Conservation (phyloP, 2,113 vertebrate species). For the Nannobrachium achirus region DNA sequence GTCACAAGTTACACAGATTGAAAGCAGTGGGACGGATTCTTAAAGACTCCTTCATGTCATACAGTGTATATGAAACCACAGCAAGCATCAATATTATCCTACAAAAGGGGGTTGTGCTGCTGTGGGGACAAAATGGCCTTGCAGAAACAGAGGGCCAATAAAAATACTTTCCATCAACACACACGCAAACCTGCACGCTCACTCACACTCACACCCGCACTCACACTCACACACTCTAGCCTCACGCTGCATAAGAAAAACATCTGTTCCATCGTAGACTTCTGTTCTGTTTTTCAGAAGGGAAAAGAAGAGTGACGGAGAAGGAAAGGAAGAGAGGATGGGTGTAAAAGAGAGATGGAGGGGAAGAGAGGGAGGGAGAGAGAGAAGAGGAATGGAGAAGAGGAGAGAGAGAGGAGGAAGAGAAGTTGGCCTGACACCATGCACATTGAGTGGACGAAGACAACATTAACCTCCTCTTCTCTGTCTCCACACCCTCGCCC, state of each 20-base stretch:
- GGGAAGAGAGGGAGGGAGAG: neutral
- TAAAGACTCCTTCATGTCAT: no score
- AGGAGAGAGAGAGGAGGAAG: neutral
- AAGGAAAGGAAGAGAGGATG: neutral
- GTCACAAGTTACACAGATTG: no score
- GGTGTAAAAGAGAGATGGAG: neutral
- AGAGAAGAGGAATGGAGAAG: neutral
- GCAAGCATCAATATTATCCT: no score
- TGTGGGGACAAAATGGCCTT: no score
- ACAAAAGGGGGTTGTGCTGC: no score
- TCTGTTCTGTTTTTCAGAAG: constrained; percentile 31
- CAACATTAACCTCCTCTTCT: constrained; percentile 21
- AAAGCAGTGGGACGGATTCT: no score
- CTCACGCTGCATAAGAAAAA: neutral
- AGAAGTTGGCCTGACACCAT: constrained; percentile 3
- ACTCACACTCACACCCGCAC: neutral
- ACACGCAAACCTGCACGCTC: neutral
- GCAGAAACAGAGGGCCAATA: no score
- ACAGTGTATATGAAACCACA: no score
- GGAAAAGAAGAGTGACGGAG: constrained; percentile 14
- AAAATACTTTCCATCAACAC: no score
- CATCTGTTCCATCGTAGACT: constrained; percentile 21
- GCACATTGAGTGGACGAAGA: constrained; percentile 42
- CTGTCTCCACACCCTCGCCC: neutral
- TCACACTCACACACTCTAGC: neutral